Evolutionary conservation across 2,113 vertebrate genomes (phyloP).

Genomic region (Crotalus horridus): DNA sequence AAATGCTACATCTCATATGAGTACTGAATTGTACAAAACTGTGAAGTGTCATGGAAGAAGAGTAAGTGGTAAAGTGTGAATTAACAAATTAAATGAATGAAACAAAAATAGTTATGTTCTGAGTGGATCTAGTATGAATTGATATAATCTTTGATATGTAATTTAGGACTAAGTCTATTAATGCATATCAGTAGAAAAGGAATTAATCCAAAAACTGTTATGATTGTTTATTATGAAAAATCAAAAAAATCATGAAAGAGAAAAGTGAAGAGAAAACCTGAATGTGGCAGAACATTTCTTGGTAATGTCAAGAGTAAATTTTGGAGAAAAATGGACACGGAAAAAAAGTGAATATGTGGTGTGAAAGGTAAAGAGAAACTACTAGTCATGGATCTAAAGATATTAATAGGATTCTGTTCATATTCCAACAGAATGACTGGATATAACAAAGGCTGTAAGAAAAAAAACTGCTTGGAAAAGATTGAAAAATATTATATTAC

Average conservation of each 20-base stretch:
- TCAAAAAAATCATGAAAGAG: not conserved
- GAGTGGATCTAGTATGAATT: not conserved
- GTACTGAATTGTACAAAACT: not conserved
- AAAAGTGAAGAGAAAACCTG: not conserved
- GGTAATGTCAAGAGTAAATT: not conserved
- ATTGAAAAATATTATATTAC: not conserved
- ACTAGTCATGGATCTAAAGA: not conserved
- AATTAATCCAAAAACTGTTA: not conserved
- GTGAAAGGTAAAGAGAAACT: not conserved
- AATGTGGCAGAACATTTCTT: not conserved
- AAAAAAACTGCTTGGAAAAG: not conserved
- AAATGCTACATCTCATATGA: not conserved
- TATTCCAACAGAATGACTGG: not conserved
- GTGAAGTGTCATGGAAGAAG: not conserved
- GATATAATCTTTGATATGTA: not conserved
- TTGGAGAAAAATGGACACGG: not conserved
- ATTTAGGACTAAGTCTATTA: not conserved
- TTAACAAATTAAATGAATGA: not conserved
- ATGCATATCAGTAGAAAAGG: not conserved
- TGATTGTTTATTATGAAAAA: not conserved
- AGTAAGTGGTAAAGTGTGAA: not conserved
- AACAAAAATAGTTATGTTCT: not conserved
- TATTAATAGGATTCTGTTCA: not conserved
- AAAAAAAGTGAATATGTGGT: not conserved
- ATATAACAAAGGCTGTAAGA: not conserved